A percentile compares a stretch with the other conserved stretches of the same genome.
phyloP scores from a whole-genome alignment of 2,113 vertebrate genomes.

The Chloropsis hardwickii region DNA sequence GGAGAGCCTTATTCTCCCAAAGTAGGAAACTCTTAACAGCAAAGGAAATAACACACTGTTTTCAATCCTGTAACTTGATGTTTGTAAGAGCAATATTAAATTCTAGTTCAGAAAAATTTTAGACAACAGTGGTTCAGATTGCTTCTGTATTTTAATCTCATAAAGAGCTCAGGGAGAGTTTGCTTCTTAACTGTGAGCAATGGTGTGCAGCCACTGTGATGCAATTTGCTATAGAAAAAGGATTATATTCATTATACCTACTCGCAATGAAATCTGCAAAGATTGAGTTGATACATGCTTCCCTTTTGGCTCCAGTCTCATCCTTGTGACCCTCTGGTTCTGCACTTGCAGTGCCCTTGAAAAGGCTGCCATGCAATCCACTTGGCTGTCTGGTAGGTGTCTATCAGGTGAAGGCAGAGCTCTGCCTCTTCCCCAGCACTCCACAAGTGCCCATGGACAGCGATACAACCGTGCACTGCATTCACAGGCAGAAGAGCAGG shows the following conservation, averaged over 20 bases:
- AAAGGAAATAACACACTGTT: not conserved
- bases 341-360: not conserved
- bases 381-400: not conserved
- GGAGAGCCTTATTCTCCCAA: not conserved
- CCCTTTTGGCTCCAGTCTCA: not conserved
- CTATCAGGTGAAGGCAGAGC: not conserved
- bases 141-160: not conserved
- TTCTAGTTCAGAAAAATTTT: not conserved
- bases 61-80: not conserved
- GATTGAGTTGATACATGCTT: not conserved
- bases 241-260: slow-evolving; percentile 1
- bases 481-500: not conserved
- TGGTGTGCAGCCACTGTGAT: not conserved
- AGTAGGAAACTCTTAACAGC: not conserved
- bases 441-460: not conserved
- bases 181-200: not conserved
- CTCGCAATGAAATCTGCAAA: not conserved
- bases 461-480: rapidly evolving
- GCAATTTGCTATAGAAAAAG: not conserved
- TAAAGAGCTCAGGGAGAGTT: not conserved
- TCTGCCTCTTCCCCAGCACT: not conserved
- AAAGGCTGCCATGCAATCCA: not conserved
- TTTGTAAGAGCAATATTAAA: not conserved
- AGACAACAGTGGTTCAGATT: not conserved
- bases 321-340: not conserved